Conservation (phyloP, 2,888 invertebrate species). For the Tanypteryx hageni region DNA sequence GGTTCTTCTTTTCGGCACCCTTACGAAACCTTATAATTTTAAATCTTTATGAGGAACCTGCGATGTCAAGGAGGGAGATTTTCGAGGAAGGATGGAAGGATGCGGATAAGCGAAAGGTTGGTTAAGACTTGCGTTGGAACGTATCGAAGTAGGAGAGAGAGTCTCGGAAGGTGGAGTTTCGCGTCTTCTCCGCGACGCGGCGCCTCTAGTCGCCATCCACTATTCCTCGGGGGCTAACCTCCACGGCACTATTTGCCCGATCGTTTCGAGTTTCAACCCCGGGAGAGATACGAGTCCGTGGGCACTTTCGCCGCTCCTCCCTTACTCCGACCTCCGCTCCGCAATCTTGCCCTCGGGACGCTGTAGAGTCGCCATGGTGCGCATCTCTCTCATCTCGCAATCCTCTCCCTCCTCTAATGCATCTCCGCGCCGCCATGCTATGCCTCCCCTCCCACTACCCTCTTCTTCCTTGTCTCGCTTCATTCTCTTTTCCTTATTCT, state of each 20-base stretch:
- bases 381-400: neutral
- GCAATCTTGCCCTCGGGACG: conserved; percentile 3
- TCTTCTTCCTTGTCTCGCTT: neutral
- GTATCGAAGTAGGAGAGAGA: neutral
- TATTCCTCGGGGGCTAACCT: neutral
- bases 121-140: neutral
- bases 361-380: neutral
- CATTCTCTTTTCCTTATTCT: neutral
- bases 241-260: conserved; percentile 25
- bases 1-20: neutral
- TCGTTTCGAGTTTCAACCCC: conserved; percentile 57
- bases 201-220: conserved; percentile 24
- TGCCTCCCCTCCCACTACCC: neutral
- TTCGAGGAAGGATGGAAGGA: neutral
- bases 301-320: neutral
- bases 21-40: neutral
- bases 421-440: neutral
- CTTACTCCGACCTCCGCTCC: conserved; percentile 29
- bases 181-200: conserved; percentile 45
- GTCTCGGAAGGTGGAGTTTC: conserved; percentile 30
- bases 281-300: conserved; percentile 13
- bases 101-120: neutral
- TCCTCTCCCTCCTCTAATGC: neutral
- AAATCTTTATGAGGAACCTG: neutral
- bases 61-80: no score